Percentiles rank a stretch among this genome's conserved stretches.
These are phyloP conservation scores for Drymonia ruficornis DNA, from an alignment of 2,888 invertebrate species.

Conservation along the genomic window DNA sequence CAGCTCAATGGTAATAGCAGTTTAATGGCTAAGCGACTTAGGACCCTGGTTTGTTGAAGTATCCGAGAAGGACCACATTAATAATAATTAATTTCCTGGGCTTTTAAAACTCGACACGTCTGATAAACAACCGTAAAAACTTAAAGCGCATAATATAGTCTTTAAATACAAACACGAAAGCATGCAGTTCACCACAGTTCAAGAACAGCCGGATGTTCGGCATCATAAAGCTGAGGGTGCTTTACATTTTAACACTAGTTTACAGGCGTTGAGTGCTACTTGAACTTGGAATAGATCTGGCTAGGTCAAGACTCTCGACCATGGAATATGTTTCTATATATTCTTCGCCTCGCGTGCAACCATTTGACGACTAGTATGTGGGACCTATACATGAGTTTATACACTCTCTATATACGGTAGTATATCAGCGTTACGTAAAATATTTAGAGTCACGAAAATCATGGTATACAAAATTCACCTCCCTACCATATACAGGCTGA, in stretches of 20 bases:
- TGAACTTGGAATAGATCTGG: constrained; percentile 1
- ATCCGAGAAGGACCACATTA: no score
- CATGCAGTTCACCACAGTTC: not conserved
- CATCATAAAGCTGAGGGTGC: not conserved
- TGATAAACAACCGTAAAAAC: not conserved
- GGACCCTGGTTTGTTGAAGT: no score
- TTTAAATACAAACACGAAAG: not conserved
- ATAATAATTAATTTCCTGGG: not conserved
- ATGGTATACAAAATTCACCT: no score
- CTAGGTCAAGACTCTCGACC: not conserved
- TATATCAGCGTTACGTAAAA: no score
- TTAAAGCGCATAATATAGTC: not conserved
- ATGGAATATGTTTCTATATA: not conserved
- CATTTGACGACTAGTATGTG: no score
- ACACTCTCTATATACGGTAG: no score
- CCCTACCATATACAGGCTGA: no score
- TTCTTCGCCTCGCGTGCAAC: no score
- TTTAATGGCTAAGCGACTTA: no score
- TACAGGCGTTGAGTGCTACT: not conserved
- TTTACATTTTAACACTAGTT: not conserved
- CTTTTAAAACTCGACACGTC: not conserved
- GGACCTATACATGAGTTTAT: no score
- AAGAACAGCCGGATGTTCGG: not conserved
- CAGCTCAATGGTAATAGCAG: no score
- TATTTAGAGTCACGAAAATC: no score